Base-by-base conservation (phyloP, 92 coral and sea anemone species). In the Hydrozoanthus gracilis region DNA sequence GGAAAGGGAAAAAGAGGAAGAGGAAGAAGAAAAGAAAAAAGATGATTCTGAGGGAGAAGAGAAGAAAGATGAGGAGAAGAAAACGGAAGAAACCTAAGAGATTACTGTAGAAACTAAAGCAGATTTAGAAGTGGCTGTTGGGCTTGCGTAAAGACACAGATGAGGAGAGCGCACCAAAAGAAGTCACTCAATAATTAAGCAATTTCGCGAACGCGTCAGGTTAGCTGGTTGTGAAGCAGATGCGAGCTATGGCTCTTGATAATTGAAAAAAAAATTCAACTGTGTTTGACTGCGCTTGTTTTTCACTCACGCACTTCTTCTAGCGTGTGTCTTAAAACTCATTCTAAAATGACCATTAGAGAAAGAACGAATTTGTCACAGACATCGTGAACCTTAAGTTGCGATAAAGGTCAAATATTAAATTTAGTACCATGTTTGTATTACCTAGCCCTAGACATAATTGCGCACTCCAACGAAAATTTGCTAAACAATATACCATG, bases 41-140 rank as follows among this genome's bases (percentile, higher is more conserved):
- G 89, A 89, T 7, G 93, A 89, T 69, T 84, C 82, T 58, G 71
- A 95, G 89, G 88, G 74, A 35, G 88, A 88, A 20, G 93, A 88
- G 35, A 91, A 91, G 54, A 60, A 86, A 27, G 92, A 80, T 8
- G 87, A 14, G 44, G 92, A 86, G 27, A 92, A 87, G 50, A 82
- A 92, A 48, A 70, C 89, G 87, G 90, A 84, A 50, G 79, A 56
- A 82, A 62, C 79, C 44, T 78, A 54, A 79, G 46, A 77, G n/a
- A 49, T 77, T 54, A 86, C 88, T 4, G 82, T 60, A 39, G 88
- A 86, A 92, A 90, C 87, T 90, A 92, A 45, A 76, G 48, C 82
- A 51, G 82, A 76, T 54, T 66, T 76, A 76, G 66, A 76, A 76
- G 27, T 76, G 49, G 82, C 82, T 8, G 16, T 52, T 13, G 82